phyloP scores from a whole-genome alignment of 2,888 invertebrate genomes.

The Acanthosepion esculentum region DNA sequence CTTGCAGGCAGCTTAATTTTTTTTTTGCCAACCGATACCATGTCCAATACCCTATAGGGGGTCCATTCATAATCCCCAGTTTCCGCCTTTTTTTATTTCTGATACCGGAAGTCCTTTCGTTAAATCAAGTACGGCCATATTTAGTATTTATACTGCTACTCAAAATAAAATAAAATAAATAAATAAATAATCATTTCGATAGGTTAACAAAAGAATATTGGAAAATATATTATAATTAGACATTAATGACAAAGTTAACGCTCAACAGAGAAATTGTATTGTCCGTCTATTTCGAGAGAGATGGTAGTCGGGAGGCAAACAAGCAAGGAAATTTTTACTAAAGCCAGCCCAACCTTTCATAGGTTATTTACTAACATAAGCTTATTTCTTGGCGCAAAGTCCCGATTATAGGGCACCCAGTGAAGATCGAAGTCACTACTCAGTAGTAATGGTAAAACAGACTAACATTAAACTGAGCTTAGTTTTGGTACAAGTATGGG shows the following conservation, averaged over 20 bases:
- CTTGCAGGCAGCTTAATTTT: background rate
- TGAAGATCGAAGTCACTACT: no score
- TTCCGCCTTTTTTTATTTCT: background rate
- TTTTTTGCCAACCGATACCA: background rate
- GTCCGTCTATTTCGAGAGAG: no score
- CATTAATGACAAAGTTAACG: background rate
- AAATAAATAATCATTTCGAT: background rate
- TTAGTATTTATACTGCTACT: background rate
- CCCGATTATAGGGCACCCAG: no score
- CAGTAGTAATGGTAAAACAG: no score
- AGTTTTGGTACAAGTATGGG: no score
- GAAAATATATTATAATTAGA: background rate
- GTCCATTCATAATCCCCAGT: background rate
- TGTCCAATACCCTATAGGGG: background rate
- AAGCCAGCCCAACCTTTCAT: no score
- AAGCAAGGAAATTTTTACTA: no score
- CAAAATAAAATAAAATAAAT: background rate
- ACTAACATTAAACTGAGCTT: no score
- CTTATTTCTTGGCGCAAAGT: no score
- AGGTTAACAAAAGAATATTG: background rate
- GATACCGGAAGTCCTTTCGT: slow-evolving; percentile 8
- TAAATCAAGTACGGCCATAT: slow-evolving; percentile 12
- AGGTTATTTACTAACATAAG: no score
- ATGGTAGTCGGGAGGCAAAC: no score
- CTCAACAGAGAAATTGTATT: no score